These are phyloP conservation scores for Agrypnus murinus DNA, from an alignment of 2,888 invertebrate species.

Conservation along the genomic window DNA sequence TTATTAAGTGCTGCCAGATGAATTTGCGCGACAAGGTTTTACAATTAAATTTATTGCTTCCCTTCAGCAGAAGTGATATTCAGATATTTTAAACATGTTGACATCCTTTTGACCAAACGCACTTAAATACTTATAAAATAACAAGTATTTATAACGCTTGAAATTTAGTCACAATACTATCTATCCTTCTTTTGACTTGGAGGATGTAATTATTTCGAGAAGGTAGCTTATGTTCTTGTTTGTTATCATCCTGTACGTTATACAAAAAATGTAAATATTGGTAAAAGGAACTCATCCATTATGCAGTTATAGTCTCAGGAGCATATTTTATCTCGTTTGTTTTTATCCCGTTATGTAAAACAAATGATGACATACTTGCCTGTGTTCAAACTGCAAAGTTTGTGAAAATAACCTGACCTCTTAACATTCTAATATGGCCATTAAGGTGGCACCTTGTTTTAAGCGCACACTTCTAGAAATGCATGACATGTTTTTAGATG, in stretches of 20 bases:
- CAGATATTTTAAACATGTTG: neutral
- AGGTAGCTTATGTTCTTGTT: neutral
- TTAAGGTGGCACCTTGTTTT: too few relatives aligned
- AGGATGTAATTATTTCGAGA: neutral
- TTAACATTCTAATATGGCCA: too few relatives aligned
- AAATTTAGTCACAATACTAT: neutral
- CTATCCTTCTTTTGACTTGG: neutral
- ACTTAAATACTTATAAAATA: conserved; percentile 9
- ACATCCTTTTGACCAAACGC: neutral
- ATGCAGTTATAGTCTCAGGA: too few relatives aligned
- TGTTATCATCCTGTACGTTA: neutral
- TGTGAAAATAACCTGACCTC: too few relatives aligned
- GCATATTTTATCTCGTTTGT: too few relatives aligned
- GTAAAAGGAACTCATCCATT: too few relatives aligned
- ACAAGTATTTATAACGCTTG: neutral
- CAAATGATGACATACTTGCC: too few relatives aligned
- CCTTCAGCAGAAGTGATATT: neutral
- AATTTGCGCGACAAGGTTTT: neutral
- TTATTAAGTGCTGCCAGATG: neutral
- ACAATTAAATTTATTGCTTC: neutral
- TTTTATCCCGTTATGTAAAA: too few relatives aligned
- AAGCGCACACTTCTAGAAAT: too few relatives aligned
- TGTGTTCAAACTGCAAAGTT: too few relatives aligned
- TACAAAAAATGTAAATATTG: neutral
- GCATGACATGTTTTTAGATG: too few relatives aligned